phyloP scores from a whole-genome alignment of 2,797 vertebrate species.

The Oryzias dopingdopingensis region DNA sequence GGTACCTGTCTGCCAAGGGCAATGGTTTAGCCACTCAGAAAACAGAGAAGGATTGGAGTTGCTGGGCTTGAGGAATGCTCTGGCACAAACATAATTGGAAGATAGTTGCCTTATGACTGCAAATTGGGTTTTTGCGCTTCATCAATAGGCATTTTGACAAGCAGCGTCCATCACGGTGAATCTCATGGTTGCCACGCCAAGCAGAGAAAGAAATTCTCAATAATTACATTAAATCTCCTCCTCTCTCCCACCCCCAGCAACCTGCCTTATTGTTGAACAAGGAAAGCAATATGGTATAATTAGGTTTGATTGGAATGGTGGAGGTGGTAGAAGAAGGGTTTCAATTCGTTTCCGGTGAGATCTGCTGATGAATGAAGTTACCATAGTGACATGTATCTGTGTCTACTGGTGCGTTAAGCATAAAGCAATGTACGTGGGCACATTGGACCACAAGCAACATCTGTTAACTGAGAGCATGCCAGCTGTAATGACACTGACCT shows the following conservation, averaged over 20 bases:
- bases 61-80: conserved; percentile 83
- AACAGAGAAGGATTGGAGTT: conserved; percentile 83
- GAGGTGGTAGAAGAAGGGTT: conserved; percentile 17
- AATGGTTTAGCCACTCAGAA: conserved; percentile 74
- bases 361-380: conserved; percentile 92
- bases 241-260: conserved; percentile 72
- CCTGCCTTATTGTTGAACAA: conserved; percentile 93
- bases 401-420: conserved; percentile 86
- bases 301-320: conserved; percentile 90
- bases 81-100: conserved; percentile 85
- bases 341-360: conserved; percentile 88
- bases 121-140: conserved; percentile 90
- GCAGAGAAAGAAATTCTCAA: conserved; percentile 89
- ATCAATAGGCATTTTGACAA: conserved; percentile 95
- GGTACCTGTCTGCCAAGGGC: conserved; percentile 80
- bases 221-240: conserved; percentile 87
- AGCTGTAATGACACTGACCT: conserved; percentile 84
- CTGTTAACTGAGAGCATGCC: conserved; percentile 84
- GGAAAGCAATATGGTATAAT: conserved; percentile 98
- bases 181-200: conserved; percentile 79
- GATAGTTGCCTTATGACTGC: conserved; percentile 89
- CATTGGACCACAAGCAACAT: conserved; percentile 85
- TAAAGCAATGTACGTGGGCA: conserved; percentile 79
- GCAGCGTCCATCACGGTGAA: conserved; percentile 86
- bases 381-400: conserved; percentile 89